These are phyloP conservation scores for human (Homo sapiens) DNA, from an alignment of 2,113 vertebrate genomes.

Conservation along the genomic window GRCh38 chr1:196092501-196093000, in stretches of 20 bases:
- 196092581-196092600: background rate
- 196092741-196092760: background rate
- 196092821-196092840: background rate
- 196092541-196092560: background rate
- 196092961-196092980: background rate
- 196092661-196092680: background rate
- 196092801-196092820: background rate
- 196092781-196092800: background rate
- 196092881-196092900: background rate
- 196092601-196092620: background rate
- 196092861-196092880: background rate
- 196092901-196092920: background rate
- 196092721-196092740: background rate
- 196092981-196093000: background rate
- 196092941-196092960: background rate
- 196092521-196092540: rapidly evolving
- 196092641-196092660: background rate
- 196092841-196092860: background rate
- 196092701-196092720: background rate
- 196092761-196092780: background rate
- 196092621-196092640: background rate
- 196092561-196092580: background rate
- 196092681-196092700: background rate
- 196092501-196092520: background rate
- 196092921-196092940: background rate